A percentile compares a stretch with the other conserved stretches of the same genome.
phyloP scores from a whole-genome alignment of 2,113 vertebrate genomes.

The Erythrocercus mccallii region DNA sequence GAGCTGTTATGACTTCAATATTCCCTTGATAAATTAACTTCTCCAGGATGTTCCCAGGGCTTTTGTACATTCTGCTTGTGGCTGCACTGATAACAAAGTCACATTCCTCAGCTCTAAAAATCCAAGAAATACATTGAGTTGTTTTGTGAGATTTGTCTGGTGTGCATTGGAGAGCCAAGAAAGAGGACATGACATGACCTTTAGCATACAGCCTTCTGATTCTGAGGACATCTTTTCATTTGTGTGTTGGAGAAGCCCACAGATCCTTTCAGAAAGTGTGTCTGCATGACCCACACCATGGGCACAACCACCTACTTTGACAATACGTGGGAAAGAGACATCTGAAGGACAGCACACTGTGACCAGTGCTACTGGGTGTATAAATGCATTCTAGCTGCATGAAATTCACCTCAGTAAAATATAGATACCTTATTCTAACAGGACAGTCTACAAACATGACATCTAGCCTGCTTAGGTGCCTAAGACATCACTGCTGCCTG shows the following conservation, averaged over 20 bases:
- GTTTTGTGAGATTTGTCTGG: constrained; percentile 38
- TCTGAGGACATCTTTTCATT: constrained; percentile 4
- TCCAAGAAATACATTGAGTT: not conserved
- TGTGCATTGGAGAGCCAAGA: not conserved
- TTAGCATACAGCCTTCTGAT: not conserved
- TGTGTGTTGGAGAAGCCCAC: not conserved
- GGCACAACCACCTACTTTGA: not conserved
- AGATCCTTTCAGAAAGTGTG: not conserved
- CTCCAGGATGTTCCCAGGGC: constrained; percentile 55
- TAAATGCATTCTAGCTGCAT: not conserved
- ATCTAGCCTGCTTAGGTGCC: not conserved
- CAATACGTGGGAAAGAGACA: not conserved
- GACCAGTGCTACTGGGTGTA: not conserved
- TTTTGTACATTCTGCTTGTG: constrained; percentile 43
- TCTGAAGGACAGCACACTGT: not conserved
- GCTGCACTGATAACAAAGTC: constrained; percentile 51
- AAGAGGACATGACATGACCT: not conserved
- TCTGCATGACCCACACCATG: not conserved
- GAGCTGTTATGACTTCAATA: not conserved
- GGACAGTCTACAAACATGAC: not conserved
- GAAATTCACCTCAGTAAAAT: not conserved
- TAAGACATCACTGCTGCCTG: not conserved
- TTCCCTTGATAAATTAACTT: constrained; percentile 22
- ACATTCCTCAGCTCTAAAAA: constrained; percentile 14
- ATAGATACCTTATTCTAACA: not conserved